Percentiles rank a stretch among this genome's conserved stretches.
Conservation (phyloP, 2,888 invertebrate genomes). For the Ichneumoninae sp. region DNA sequence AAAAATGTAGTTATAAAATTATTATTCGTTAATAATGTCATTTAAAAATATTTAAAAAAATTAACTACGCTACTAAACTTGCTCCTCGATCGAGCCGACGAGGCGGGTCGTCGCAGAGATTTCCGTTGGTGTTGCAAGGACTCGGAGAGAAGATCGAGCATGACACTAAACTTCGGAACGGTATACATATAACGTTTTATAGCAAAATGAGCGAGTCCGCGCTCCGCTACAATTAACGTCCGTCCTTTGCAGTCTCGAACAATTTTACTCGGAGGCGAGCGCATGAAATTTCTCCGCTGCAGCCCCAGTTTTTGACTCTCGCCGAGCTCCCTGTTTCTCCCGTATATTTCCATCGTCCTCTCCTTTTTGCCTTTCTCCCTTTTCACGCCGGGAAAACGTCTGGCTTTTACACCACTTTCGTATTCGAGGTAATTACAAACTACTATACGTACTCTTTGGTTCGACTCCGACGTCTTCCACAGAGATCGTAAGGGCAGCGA, state of each 20-base stretch:
- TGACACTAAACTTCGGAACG: slow-evolving; percentile 10
- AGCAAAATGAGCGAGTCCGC: not conserved
- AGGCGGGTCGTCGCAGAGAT: not conserved
- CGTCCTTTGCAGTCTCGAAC: slow-evolving; percentile 25
- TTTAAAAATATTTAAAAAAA: not conserved
- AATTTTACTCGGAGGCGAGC: slow-evolving; percentile 10
- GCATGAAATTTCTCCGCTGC: slow-evolving; percentile 28
- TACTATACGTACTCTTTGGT: slow-evolving; percentile 37
- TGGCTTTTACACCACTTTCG: slow-evolving; percentile 39
- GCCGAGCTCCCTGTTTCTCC: slow-evolving; percentile 1
- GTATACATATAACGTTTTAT: slow-evolving; percentile 9
- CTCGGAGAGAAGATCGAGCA: not conserved
- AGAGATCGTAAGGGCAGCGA: slow-evolving; percentile 13
- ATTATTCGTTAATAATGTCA: too few relatives aligned
- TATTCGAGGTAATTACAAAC: slow-evolving; percentile 54
- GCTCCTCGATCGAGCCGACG: not conserved
- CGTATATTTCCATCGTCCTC: slow-evolving; percentile 10
- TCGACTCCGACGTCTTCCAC: slow-evolving; percentile 22
- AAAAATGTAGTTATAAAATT: too few relatives aligned
- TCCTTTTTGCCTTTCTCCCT: slow-evolving; percentile 19
- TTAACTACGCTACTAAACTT: not conserved
- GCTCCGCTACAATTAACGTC: slow-evolving; percentile 27
- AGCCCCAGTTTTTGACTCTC: slow-evolving; percentile 7
- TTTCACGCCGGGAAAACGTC: not conserved
- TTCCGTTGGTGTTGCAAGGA: not conserved